phyloP scores from a whole-genome alignment of 2,113 vertebrate species.

The Uria lomvia region DNA sequence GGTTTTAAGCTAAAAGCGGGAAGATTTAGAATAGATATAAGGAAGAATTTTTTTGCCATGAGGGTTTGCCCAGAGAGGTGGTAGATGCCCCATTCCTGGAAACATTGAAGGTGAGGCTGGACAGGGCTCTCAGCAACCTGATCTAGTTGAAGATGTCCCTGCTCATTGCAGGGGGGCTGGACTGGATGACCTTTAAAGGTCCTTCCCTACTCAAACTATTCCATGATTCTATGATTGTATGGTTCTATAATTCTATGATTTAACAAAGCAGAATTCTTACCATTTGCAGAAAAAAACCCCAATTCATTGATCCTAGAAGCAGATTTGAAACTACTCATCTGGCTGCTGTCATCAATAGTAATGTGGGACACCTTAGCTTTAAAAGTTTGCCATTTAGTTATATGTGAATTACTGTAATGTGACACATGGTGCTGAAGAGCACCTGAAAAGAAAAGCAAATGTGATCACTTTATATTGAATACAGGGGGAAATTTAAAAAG shows the following conservation, averaged over 20 bases:
- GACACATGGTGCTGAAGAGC: constrained; percentile 16
- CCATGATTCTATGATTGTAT: no score
- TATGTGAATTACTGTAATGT: background rate
- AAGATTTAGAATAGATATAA: background rate
- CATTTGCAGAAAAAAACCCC: background rate
- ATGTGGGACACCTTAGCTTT: constrained; percentile 33
- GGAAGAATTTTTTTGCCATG: background rate
- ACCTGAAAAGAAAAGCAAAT: constrained; percentile 1
- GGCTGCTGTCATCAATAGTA: constrained; percentile 43
- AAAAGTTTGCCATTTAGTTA: constrained; percentile 3
- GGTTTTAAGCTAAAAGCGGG: background rate
- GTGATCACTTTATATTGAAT: background rate
- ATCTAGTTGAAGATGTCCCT: background rate
- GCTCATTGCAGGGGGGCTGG: no score
- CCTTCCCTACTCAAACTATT: background rate
- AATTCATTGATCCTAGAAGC: constrained; percentile 41
- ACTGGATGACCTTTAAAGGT: background rate
- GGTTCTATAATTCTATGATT: background rate
- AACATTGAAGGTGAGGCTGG: background rate
- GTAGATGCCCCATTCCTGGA: background rate
- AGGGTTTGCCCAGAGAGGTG: background rate
- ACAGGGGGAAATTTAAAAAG: background rate
- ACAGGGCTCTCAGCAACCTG: background rate
- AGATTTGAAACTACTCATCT: constrained; percentile 56
- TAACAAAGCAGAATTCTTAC: constrained; percentile 40